These are phyloP conservation scores for Pipistrellus kuhlii DNA, from an alignment of 2,797 vertebrate genomes.

Conservation along the genomic window DNA sequence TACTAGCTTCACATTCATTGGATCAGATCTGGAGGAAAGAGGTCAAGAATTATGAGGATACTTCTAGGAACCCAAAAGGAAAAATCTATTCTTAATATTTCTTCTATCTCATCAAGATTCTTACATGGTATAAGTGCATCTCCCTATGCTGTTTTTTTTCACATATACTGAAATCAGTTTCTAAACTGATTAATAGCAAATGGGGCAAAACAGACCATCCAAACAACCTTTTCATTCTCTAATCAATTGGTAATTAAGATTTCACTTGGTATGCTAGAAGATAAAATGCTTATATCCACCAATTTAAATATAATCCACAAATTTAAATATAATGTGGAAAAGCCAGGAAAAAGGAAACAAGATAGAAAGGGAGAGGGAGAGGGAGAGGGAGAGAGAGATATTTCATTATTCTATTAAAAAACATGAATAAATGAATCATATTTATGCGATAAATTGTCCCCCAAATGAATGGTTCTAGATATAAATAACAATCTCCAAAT, in stretches of 20 bases:
- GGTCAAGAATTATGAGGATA: conserved; percentile 12
- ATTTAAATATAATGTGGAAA: conserved; percentile 36
- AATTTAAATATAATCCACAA: conserved; percentile 41
- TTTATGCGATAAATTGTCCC: background rate
- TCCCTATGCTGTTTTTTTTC: background rate
- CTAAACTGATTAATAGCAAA: conserved; percentile 3
- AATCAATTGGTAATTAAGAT: background rate
- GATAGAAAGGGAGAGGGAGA: background rate
- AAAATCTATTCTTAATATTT: background rate
- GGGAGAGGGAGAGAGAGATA: background rate
- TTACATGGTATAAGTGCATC: background rate
- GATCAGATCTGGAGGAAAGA: background rate
- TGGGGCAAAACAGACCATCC: background rate
- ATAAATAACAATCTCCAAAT: conserved; percentile 16
- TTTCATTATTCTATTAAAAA: conserved; percentile 14
- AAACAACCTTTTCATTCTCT: background rate
- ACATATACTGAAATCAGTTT: conserved; percentile 7
- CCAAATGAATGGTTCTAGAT: conserved; percentile 48
- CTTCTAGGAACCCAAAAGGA: background rate
- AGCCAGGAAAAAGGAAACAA: background rate
- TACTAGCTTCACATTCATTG: background rate
- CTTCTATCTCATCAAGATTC: background rate
- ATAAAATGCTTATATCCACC: background rate
- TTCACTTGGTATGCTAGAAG: conserved; percentile 10
- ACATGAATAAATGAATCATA: background rate